Conservation (phyloP, 2,113 vertebrate species). For the Brachionichthys hirsutus region DNA sequence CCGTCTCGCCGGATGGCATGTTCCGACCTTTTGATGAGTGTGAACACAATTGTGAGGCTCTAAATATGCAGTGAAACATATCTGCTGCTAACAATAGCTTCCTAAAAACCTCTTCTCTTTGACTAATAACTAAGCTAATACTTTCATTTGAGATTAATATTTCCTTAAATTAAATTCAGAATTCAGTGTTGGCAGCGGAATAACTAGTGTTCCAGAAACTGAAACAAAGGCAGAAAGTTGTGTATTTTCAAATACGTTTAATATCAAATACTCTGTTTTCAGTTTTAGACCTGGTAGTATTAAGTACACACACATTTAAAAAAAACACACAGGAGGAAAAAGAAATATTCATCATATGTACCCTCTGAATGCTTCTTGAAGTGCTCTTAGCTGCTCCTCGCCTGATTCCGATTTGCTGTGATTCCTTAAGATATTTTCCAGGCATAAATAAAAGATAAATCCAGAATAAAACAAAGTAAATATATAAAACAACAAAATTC, state of each 20-base stretch:
- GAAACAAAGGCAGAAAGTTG: conserved; percentile 6
- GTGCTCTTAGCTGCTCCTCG: conserved; percentile 37
- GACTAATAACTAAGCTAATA: too few relatives aligned
- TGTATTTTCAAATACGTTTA: conserved; percentile 53
- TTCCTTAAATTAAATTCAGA: too few relatives aligned
- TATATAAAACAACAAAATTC: conserved; percentile 17
- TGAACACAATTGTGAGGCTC: too few relatives aligned
- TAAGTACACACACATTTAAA: conserved; percentile 40
- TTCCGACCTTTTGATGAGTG: too few relatives aligned
- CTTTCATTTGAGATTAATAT: too few relatives aligned
- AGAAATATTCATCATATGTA: conserved; percentile 13
- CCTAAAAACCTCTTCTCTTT: too few relatives aligned
- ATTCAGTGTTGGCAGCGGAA: too few relatives aligned
- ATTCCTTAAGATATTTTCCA: conserved; percentile 42
- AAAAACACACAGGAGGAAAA: conserved; percentile 39
- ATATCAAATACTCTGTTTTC: conserved; percentile 60
- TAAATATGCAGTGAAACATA: too few relatives aligned
- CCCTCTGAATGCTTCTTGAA: conserved; percentile 38
- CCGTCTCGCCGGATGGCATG: too few relatives aligned
- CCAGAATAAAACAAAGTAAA: background rate
- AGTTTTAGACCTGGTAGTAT: conserved; percentile 43
- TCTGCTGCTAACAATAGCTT: too few relatives aligned
- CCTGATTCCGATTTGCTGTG: conserved; percentile 20
- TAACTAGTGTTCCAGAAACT: background rate
- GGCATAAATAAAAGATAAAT: conserved; percentile 26